Base-by-base conservation (phyloP, 2,888 invertebrate genomes). In the Dilophus febrilis region DNA sequence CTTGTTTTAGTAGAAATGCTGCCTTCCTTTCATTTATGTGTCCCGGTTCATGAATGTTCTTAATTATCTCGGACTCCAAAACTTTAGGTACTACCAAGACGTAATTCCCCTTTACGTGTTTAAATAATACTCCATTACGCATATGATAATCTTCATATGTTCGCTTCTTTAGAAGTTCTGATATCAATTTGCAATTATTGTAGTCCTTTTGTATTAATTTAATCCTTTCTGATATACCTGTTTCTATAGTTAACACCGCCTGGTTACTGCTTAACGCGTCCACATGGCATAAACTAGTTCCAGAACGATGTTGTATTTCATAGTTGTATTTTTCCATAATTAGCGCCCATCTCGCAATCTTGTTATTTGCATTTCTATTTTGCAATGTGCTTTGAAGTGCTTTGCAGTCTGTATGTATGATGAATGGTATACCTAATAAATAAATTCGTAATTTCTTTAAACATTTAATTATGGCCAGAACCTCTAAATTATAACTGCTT, bases 61-160 rank as follows among this genome's bases (percentile, higher is more conserved):
- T 47, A 4, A 61, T 58, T 2, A 61, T 49, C 40, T 59, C 52
- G 7, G 38, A 42, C 41, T 55, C 49, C 53, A 64, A 53, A 8
- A 16, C 17, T 17, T 46, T 50, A 1, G 60, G 59, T 17, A 59
- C 49, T 0, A 56, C 53, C 8, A 57, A 40, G 4, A 53, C 17
- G 1, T 46, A 35, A 37, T 43, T 40, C 7, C 39, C 32, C 3
- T 35, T 33, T n/a, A 37, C 22, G 31, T 37, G 38, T 27, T 45
- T 48, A 27, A 29, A 44, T 0, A 49, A 29, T 7, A 47, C 32
- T 3, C 37, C 44, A n/a, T 45, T 33, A 3, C 38, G 22, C n/a
- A 39, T 2, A 2, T 26, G 4, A 18, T 16, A 33, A 16, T 27
- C 33, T 7, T 33, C 13, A 17, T n/a, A 33, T 7, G 5, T 7